Conservation (phyloP, 2,113 vertebrate species). For the Clarias macrocephalus region DNA sequence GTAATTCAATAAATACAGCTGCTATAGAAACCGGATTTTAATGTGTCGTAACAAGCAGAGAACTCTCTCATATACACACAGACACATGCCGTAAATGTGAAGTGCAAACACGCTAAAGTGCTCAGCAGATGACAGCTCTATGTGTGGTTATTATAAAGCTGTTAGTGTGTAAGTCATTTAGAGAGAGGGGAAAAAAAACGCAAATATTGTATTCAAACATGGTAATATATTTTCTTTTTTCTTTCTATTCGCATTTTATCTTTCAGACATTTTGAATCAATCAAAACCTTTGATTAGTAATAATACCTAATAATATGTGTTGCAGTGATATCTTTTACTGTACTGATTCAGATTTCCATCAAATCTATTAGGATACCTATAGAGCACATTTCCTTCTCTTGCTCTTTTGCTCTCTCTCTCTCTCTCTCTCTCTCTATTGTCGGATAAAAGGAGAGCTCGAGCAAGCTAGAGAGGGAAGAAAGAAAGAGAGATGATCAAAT, state of each 20-base stretch:
- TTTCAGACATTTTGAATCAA: not conserved
- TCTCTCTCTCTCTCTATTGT: not conserved
- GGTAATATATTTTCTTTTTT: not conserved
- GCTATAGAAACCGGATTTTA: constrained; percentile 70
- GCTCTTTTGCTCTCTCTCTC: constrained; percentile 13
- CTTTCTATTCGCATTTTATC: not conserved
- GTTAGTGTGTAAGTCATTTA: constrained; percentile 22
- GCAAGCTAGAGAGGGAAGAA: constrained; percentile 11
- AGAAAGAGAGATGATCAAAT: constrained; percentile 68
- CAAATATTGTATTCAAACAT: constrained; percentile 7
- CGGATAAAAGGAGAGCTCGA: not conserved
- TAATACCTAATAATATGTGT: not conserved
- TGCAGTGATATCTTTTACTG: not conserved
- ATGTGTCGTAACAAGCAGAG: constrained; percentile 70
- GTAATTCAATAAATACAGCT: constrained; percentile 78
- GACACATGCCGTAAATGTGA: constrained; percentile 14
- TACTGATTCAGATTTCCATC: not conserved
- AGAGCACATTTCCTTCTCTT: not conserved
- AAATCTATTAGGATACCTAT: not conserved
- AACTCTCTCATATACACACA: constrained; percentile 48
- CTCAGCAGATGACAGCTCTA: constrained; percentile 25
- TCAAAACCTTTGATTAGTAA: not conserved
- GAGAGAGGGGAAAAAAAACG: not conserved
- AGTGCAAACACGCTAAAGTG: constrained; percentile 13
- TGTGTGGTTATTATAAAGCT: constrained; percentile 24